phyloP scores from a whole-genome alignment of 2,113 vertebrate species.

The Piaya cayana region DNA sequence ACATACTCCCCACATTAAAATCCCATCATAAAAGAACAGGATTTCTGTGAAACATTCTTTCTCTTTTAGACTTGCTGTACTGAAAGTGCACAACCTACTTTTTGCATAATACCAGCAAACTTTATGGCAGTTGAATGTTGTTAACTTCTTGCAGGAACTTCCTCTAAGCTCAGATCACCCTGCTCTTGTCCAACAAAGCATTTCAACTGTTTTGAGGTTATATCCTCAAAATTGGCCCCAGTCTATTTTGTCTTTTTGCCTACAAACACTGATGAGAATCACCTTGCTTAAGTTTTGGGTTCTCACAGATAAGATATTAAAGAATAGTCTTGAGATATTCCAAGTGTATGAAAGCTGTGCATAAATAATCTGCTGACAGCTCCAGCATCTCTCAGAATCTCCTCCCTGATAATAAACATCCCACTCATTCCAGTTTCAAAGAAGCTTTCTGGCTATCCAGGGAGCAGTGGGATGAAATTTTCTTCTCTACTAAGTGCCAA shows the following conservation, averaged over 20 bases:
- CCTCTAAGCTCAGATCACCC: neutral
- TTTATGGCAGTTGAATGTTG: neutral
- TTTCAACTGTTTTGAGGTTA: constrained; percentile 28
- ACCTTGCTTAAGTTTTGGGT: neutral
- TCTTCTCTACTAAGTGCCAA: neutral
- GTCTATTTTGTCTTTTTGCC: constrained; percentile 32
- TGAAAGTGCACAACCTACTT: neutral
- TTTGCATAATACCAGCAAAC: neutral
- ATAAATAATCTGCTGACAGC: neutral
- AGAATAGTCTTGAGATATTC: neutral
- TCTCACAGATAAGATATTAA: neutral
- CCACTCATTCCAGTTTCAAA: neutral
- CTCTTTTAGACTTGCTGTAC: neutral
- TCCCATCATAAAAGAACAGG: neutral
- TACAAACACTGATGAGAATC: neutral
- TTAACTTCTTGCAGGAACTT: neutral
- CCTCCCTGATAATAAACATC: neutral
- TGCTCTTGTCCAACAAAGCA: constrained; percentile 11
- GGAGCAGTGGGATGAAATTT: neutral
- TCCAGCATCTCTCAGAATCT: neutral
- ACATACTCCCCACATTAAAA: neutral
- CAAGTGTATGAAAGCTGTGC: neutral
- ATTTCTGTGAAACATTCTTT: neutral
- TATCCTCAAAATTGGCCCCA: neutral
- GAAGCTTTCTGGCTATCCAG: neutral